Conservation (phyloP, 2,888 invertebrate genomes). For the Sabatieria punctata region DNA sequence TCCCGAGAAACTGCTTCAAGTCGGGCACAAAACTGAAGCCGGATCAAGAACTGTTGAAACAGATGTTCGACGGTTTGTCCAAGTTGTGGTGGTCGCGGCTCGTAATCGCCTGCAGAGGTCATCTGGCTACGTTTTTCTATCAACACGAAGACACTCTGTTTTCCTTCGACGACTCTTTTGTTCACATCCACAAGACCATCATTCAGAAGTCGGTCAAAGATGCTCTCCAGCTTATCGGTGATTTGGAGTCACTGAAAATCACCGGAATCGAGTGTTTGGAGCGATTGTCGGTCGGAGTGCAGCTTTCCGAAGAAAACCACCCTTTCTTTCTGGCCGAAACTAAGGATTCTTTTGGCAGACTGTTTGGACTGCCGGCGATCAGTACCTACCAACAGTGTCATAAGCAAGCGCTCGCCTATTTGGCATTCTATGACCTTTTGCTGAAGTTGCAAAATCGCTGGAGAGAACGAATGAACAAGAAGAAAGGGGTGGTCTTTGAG, state of each 20-base stretch:
- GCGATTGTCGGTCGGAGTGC: too few relatives aligned
- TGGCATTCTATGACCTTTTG: constrained; percentile 20
- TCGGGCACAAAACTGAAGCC: too few relatives aligned
- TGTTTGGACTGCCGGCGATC: background rate
- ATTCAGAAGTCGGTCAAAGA: too few relatives aligned
- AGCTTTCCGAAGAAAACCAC: too few relatives aligned
- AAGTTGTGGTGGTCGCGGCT: constrained; percentile 22
- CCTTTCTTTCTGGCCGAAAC: too few relatives aligned
- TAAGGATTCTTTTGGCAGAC: background rate
- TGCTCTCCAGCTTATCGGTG: too few relatives aligned
- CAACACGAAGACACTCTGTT: background rate
- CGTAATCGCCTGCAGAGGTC: constrained; percentile 23
- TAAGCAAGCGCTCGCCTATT: constrained; percentile 12
- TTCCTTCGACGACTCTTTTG: too few relatives aligned
- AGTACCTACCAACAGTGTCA: background rate
- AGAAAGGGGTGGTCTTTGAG: constrained; percentile 13
- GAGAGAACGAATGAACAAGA: constrained; percentile 15
- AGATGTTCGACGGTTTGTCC: background rate
- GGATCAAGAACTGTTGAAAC: background rate
- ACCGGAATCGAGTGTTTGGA: too few relatives aligned
- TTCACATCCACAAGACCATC: too few relatives aligned
- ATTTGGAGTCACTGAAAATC: too few relatives aligned
- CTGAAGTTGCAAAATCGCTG: constrained; percentile 17
- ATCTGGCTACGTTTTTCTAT: constrained; percentile 16
- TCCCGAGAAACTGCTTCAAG: background rate